These are phyloP conservation scores for Clupea harengus DNA, from an alignment of 2,113 vertebrate genomes.

Conservation along the genomic window DNA sequence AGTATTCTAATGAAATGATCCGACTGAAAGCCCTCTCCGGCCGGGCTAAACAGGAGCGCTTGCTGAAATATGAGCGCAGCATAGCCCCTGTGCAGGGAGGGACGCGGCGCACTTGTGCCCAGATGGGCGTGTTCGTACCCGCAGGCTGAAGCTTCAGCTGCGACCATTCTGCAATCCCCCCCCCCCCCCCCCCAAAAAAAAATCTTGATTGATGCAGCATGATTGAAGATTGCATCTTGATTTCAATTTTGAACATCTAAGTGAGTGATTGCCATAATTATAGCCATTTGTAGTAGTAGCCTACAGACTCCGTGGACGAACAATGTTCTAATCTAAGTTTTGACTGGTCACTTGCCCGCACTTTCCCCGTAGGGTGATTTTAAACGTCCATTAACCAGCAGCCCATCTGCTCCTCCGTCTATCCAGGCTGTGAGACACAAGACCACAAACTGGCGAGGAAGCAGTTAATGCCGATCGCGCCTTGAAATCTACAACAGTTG, in stretches of 20 bases:
- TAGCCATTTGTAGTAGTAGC: not conserved
- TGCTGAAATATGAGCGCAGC: too few relatives aligned
- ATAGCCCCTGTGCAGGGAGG: too few relatives aligned
- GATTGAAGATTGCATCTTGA: too few relatives aligned
- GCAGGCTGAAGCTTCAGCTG: too few relatives aligned
- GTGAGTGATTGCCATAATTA: not conserved
- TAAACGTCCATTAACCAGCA: not conserved
- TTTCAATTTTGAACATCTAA: not conserved
- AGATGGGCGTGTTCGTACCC: too few relatives aligned
- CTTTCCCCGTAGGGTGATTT: not conserved
- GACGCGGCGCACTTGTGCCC: too few relatives aligned
- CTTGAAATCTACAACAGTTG: constrained; percentile 23
- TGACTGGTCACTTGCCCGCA: not conserved
- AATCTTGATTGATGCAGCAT: too few relatives aligned
- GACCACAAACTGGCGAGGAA: constrained; percentile 27
- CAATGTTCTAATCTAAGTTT: not conserved
- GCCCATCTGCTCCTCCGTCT: not conserved
- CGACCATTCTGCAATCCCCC: too few relatives aligned
- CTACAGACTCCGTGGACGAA: not conserved
- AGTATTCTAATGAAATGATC: too few relatives aligned
- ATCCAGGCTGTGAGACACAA: not conserved
- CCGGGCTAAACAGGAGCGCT: too few relatives aligned
- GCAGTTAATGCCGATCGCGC: constrained; percentile 41
- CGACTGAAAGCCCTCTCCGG: too few relatives aligned
- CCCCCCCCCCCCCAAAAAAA: too few relatives aligned